Conservation (phyloP, 2,113 vertebrate species). For the Rhinolophus ferrumequinum region DNA sequence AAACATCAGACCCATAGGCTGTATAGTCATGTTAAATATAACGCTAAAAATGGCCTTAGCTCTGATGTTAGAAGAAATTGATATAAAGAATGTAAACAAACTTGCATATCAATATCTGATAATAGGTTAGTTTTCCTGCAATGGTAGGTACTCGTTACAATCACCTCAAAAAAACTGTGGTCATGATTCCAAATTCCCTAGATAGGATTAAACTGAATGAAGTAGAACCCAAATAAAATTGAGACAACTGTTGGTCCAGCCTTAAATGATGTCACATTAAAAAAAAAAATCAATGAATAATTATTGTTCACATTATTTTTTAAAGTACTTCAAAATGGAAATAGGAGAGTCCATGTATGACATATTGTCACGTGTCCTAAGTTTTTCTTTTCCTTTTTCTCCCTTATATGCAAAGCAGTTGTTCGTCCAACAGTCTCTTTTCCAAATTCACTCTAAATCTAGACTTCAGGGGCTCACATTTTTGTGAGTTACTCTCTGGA, state of each 20-base stretch:
- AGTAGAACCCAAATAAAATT: background rate
- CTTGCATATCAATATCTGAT: background rate
- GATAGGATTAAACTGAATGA: background rate
- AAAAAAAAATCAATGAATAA: background rate
- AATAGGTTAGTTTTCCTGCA: background rate
- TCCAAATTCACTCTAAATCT: background rate
- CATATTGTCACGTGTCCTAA: background rate
- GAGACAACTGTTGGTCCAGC: background rate
- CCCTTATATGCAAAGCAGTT: background rate
- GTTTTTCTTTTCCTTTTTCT: background rate
- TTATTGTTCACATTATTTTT: background rate
- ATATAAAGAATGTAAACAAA: background rate
- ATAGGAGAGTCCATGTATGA: background rate
- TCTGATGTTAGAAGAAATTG: background rate
- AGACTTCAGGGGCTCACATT: background rate
- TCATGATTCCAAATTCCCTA: background rate
- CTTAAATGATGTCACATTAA: background rate
- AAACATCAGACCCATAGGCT: background rate
- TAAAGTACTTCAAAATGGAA: background rate
- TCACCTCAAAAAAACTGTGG: background rate
- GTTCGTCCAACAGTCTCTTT: background rate
- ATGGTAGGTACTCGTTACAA: background rate
- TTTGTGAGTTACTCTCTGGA: background rate
- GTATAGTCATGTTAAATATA: background rate
- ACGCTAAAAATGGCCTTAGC: background rate